These are phyloP conservation scores for Oxycera nigricornis DNA, from an alignment of 2,888 invertebrate genomes.

Conservation along the genomic window DNA sequence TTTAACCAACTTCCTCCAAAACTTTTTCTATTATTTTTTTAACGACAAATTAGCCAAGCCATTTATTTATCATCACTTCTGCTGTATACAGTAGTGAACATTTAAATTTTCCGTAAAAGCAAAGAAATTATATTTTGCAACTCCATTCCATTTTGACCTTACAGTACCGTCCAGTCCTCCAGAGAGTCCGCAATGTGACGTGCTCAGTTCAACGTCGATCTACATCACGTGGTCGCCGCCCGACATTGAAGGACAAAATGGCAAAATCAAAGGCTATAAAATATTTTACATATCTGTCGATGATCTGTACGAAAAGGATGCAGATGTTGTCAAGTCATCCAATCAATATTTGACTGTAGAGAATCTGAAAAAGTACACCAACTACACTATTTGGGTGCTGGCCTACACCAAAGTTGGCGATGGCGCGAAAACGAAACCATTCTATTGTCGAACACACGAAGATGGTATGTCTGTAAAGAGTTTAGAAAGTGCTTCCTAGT, in stretches of 20 bases:
- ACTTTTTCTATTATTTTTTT: too few species aligned
- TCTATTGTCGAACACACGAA: constrained; percentile 88
- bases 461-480: constrained; percentile 72
- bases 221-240: constrained; percentile 88
- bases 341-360: constrained; percentile 67
- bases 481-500: too few species aligned
- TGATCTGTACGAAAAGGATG: constrained; percentile 80
- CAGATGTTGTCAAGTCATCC: constrained; percentile 73
- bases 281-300: constrained; percentile 81
- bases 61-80: too few species aligned
- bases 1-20: too few species aligned
- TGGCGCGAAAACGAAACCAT: constrained; percentile 82
- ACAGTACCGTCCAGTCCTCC: constrained; percentile 86
- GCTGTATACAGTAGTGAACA: too few species aligned
- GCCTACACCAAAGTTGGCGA: constrained; percentile 91
- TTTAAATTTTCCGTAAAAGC: too few species aligned
- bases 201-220: constrained; percentile 82
- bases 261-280: constrained; percentile 84
- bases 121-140: too few species aligned
- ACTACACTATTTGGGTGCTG: constrained; percentile 89
- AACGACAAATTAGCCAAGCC: too few species aligned
- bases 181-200: constrained; percentile 80
- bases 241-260: constrained; percentile 80
- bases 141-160: too few species aligned
- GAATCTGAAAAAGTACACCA: constrained; percentile 83